These are phyloP conservation scores for Lasioglossum leucozonium DNA, from an alignment of 2,888 invertebrate species.

Conservation along the genomic window DNA sequence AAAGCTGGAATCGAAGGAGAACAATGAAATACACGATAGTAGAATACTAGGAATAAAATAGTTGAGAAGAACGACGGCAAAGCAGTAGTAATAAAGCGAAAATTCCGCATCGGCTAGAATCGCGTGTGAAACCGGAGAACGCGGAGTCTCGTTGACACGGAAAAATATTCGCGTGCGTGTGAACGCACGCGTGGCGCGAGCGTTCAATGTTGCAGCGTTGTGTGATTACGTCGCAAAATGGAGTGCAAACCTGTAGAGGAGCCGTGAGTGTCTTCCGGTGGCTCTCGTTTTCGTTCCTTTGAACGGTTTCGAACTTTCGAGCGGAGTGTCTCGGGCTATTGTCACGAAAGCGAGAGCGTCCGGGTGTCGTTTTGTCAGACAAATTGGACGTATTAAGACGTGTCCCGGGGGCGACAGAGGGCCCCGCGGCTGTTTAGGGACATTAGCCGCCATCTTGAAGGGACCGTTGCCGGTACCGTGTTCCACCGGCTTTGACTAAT, in stretches of 20 bases:
- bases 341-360: background rate
- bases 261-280: conserved; percentile 33
- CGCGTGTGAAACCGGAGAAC: background rate
- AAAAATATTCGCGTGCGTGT: conserved; percentile 70
- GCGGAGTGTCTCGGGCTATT: background rate
- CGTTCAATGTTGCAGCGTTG: conserved; percentile 37
- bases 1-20: no score
- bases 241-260: conserved; percentile 44
- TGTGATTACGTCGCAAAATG: conserved; percentile 66
- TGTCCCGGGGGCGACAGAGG: conserved; percentile 48
- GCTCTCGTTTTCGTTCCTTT: background rate
- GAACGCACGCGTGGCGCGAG: conserved; percentile 13
- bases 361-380: conserved; percentile 26
- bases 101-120: background rate
- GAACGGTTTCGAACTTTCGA: background rate
- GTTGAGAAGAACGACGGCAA: background rate
- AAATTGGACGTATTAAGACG: conserved; percentile 51
- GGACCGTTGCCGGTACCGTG: background rate
- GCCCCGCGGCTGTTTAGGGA: conserved; percentile 33
- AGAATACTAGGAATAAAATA: no score
- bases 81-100: background rate
- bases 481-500: conserved; percentile 34
- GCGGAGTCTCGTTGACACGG: conserved; percentile 72
- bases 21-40: no score
- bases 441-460: conserved; percentile 53